Evolutionary conservation across 2,113 vertebrate species (phyloP), one percentile per base, ranked within the genome.

Genomic region (Zootoca vivipara): DNA sequence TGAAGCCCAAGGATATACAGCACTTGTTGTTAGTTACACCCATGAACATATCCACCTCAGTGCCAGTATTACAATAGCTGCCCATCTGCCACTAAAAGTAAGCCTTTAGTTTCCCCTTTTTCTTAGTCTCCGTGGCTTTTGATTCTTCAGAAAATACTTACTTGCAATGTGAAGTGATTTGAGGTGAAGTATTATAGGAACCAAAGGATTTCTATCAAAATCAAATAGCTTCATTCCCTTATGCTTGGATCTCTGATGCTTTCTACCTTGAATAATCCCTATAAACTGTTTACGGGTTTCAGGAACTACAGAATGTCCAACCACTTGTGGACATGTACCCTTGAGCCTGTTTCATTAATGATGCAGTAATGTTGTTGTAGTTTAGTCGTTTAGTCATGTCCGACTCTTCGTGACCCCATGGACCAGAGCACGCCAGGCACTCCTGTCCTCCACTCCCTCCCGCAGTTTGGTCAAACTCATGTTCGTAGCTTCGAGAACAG

Each of bases 41-140:
- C 98, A 98, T 0, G 96, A 97, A 83, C 97, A 96, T 0, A 58
- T 98, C 83, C 97, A 97, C 87, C 98, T 99, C 85, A 97, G 95
- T 1, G 97, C 98, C 85, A 97, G 96, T 91, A 98, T 99, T 96
- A 97, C 97, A 87, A 97, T 99, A 1, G 98, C 98, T 3, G 97
- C 98, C n/a, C 96, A 98, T 88, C 94, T 97, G 6, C 98, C 98
- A 0, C 96, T 99, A 38, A 96, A 90, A 91, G 99, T 99, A 94
- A 98, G 98, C 93, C 26, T n/a, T 0, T 28, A 24, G 7, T 62
- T 62, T 15, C 5, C 24, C 33, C 28, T 90, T 65, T 83, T 67
- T 0, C 16, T 40, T 52, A 0, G 0, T 40, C 28, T 77, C 52
- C 0, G 24, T 77, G 33, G 1, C 33, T 26, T 89, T 3, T 0